Conservation (phyloP, 1,140 invertebrate genomes). For the Lepidurus couesii region DNA sequence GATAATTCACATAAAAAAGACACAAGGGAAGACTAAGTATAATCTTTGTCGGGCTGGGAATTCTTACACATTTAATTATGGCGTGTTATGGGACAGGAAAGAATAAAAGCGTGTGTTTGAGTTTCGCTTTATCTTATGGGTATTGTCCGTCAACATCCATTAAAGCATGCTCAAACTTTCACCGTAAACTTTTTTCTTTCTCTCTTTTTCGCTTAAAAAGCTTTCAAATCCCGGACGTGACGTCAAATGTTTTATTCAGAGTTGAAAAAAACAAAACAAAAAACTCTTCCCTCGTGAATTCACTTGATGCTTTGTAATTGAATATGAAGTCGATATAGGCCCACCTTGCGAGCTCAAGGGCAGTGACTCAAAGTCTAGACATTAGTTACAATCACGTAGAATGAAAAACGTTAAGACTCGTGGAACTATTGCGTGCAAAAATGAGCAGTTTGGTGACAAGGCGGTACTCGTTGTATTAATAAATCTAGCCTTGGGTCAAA, state of each 20-base stretch:
- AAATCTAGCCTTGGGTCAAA: background rate
- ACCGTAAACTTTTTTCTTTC: background rate
- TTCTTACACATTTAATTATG: no score
- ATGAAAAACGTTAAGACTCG: background rate
- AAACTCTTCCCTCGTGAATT: background rate
- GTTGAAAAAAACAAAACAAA: background rate
- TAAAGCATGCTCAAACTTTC: background rate
- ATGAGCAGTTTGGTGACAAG: background rate
- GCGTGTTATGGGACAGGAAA: no score
- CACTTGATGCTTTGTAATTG: background rate
- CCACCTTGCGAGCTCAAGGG: slow-evolving; percentile 2
- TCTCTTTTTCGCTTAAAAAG: background rate
- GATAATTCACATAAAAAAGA: no score
- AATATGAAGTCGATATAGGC: background rate
- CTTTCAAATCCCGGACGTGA: background rate
- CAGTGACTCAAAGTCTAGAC: background rate
- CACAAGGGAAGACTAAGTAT: no score
- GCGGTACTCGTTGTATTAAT: background rate
- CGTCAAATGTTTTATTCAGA: background rate
- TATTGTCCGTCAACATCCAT: background rate
- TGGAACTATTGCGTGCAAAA: background rate
- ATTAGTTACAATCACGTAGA: background rate
- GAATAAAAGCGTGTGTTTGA: no score
- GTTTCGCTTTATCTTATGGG: background rate
- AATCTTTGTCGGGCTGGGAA: no score